A percentile compares a stretch with the other conserved stretches of the same genome.
phyloP scores from a whole-genome alignment of 2,888 invertebrate genomes.

The Acrocera orbiculus region DNA sequence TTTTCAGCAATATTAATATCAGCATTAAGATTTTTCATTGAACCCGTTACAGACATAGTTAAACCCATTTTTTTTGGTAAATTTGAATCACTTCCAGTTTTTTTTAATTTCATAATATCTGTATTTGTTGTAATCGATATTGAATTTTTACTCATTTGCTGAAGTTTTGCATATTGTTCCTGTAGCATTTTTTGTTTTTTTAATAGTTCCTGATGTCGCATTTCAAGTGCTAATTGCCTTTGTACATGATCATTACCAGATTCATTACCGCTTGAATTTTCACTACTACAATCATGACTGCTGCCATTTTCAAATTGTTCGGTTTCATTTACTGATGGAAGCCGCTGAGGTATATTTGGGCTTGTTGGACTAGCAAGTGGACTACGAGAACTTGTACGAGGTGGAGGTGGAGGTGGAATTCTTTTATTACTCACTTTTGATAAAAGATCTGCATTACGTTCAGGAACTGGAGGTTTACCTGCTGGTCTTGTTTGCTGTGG shows the following conservation, averaged over 20 bases:
- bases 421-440: conserved; percentile 54
- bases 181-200: conserved; percentile 76
- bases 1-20: conserved; percentile 16
- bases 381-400: conserved; percentile 76
- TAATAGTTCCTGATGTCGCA: conserved; percentile 73
- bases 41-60: conserved; percentile 32
- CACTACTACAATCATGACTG: conserved; percentile 27
- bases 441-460: conserved; percentile 60
- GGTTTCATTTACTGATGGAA: conserved; percentile 31
- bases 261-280: conserved; percentile 59
- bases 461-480: conserved; percentile 64
- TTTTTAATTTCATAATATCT: conserved; percentile 40
- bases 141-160: conserved; percentile 67
- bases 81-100: conserved; percentile 78
- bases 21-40: conserved; percentile 20
- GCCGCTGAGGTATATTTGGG: conserved; percentile 44
- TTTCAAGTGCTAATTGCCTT: conserved; percentile 62
- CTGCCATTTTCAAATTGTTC: conserved; percentile 15
- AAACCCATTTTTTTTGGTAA: conserved; percentile 67
- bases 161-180: conserved; percentile 78
- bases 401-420: conserved; percentile 80
- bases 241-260: conserved; percentile 55
- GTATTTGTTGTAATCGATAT: conserved; percentile 46
- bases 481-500: conserved; percentile 47
- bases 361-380: conserved; percentile 72